Conservation (phyloP, 2,888 invertebrate genomes). For the Acrobasis consociella region DNA sequence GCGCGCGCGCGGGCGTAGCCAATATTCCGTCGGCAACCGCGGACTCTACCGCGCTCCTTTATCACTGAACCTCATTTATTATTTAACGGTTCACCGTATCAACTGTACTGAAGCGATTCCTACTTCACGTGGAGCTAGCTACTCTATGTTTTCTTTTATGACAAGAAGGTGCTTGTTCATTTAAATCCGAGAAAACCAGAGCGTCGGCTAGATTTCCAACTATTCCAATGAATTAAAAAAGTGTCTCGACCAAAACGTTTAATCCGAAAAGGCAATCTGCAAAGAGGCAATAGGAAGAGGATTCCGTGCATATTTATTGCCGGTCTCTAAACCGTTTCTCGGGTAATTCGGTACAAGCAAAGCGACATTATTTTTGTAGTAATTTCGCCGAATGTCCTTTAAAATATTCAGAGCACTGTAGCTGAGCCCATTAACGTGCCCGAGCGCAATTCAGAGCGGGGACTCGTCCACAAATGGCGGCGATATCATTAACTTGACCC, state of each 20-base stretch:
- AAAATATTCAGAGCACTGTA: conserved; percentile 81
- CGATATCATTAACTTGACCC: conserved; percentile 81
- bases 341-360: conserved; percentile 79
- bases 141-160: conserved; percentile 52
- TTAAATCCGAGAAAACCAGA: conserved; percentile 1
- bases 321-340: conserved; percentile 77
- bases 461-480: conserved; percentile 79
- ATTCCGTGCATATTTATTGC: conserved; percentile 77
- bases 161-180: conserved; percentile 43
- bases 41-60: conserved; percentile 52
- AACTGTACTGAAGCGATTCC: conserved; percentile 47
- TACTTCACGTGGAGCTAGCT: conserved; percentile 59
- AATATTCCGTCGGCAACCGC: conserved; percentile 53
- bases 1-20: conserved; percentile 48
- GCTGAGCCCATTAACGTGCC: conserved; percentile 79
- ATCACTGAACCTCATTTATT: conserved; percentile 73
- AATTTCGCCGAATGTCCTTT: conserved; percentile 81
- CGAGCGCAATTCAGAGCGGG: conserved; percentile 75
- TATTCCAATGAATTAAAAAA: conserved; percentile 33
- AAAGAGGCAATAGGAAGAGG: conserved; percentile 73
- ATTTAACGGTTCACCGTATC: conserved; percentile 66
- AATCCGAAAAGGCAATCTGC: conserved; percentile 74
- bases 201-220: conserved; percentile 13
- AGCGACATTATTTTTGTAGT: conserved; percentile 82
- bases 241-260: conserved; percentile 56